phyloP scores from a whole-genome alignment of 2,797 vertebrate species.

The Manis crassicaudata region DNA sequence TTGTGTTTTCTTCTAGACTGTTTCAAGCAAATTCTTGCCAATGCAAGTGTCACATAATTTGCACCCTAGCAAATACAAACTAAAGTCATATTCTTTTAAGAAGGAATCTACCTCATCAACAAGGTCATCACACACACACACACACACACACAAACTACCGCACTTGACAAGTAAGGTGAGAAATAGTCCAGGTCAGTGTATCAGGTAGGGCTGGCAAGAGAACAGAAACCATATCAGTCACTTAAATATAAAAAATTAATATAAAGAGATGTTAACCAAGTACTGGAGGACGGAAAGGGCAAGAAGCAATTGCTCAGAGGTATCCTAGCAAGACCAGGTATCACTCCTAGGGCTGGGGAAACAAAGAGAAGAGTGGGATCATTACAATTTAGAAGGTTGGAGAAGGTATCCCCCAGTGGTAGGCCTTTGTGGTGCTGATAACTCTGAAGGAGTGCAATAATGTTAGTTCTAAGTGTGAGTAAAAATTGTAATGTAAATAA shows the following conservation, averaged over 20 bases:
- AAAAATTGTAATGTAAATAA: neutral
- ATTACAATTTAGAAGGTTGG: neutral
- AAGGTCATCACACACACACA: neutral
- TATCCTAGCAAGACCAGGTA: neutral
- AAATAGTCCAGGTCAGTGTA: neutral
- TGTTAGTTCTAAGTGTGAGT: neutral
- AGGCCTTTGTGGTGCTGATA: neutral
- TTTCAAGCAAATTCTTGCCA: neutral
- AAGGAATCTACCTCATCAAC: neutral
- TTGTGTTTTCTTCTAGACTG: neutral
- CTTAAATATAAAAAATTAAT: neutral
- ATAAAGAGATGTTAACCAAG: neutral
- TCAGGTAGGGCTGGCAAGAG: neutral
- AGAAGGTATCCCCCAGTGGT: neutral
- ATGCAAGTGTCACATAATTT: neutral
- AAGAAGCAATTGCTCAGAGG: neutral
- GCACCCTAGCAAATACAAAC: neutral
- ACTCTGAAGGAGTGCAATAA: neutral
- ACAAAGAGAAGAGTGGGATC: neutral
- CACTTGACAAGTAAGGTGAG: neutral
- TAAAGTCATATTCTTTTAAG: neutral
- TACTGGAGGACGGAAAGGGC: neutral
- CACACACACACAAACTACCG: neutral
- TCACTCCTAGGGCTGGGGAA: neutral
- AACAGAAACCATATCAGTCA: neutral